Evolutionary conservation across 2,113 vertebrate genomes (phyloP), one percentile per base, ranked within the genome.

Genomic region (Hippolais icterina): DNA sequence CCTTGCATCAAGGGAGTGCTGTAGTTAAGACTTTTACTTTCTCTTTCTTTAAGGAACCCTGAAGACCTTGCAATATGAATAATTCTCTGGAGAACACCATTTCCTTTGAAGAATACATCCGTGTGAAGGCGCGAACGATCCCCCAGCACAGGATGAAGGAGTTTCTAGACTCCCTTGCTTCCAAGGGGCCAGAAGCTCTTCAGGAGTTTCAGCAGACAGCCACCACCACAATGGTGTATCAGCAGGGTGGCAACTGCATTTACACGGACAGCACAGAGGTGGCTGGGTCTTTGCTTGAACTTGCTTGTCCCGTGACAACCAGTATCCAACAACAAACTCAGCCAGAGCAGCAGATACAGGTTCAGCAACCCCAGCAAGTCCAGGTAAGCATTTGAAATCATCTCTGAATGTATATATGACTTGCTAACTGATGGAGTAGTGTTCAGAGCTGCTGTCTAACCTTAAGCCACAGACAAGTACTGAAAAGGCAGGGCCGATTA

Each of bases 91-190:
- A 99, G 97, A 99, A 99, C 97, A 98, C 99, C 97, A 99, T 99
- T 97, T 99, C 99, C 85, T 99, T 99, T 97, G 99, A 99, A 97
- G 99, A 99, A 93, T 99, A 99, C 95, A 99, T 99, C 98, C 98
- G 99, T 89, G 99, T 99, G 94, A 99, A 99, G 97, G 99, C 99
- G 1, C 98, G 99, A 96, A 98, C 98, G 12, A 98, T 99, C 83
- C 99, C 99, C 19, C 99, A 99, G 95, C 99, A 99, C 98, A 99
- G 99, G 97, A 99, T 99, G 99, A 99, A 99, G 98, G 99, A 99
- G 97, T 99, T 99, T 96, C 98, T 99, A 97, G 99, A 99, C 96
- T 99, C 99, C 28, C 97, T 99, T 74, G 98, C 99, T 95, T 98
- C 98, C 75, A 99, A 99, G 95, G 99, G 99, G 76, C 98, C 99